A percentile compares a stretch with the other conserved stretches of the same genome.
phyloP scores from a whole-genome alignment of 2,888 invertebrate genomes.

The Callosobruchus maculatus region DNA sequence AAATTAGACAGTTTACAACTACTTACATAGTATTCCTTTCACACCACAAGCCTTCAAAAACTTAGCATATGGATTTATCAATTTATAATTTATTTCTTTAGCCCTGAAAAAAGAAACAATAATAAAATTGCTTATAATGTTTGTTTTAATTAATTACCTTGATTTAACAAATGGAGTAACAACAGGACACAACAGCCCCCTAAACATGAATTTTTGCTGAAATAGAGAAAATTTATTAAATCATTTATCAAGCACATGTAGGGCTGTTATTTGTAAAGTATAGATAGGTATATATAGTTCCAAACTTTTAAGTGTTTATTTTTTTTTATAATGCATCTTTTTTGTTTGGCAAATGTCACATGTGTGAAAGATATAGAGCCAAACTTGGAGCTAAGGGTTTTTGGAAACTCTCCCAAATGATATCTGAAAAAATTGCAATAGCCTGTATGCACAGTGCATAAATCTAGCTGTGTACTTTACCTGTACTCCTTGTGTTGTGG shows the following conservation, averaged over 20 bases:
- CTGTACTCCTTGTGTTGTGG: constrained; percentile 27
- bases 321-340: background rate
- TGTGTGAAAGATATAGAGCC: too few species aligned
- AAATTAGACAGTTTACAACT: background rate
- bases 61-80: constrained; percentile 56
- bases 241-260: too few species aligned
- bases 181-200: constrained; percentile 42
- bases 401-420: too few species aligned
- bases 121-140: constrained; percentile 1
- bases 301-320: background rate
- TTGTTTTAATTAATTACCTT: constrained; percentile 21
- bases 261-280: too few species aligned
- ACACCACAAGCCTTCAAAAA: constrained; percentile 61
- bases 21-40: constrained; percentile 44
- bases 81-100: constrained; percentile 32
- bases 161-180: constrained; percentile 41
- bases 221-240: constrained; percentile 16
- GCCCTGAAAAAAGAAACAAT: constrained; percentile 24
- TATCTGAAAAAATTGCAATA: too few species aligned
- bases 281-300: too few species aligned
- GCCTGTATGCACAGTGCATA: too few species aligned
- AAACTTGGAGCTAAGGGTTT: too few species aligned
- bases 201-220: constrained; percentile 41
- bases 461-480: too few species aligned
- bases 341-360: too few species aligned